Conservation (phyloP, 1,140 invertebrate species). For the Lysiphlebus fabarum region DNA sequence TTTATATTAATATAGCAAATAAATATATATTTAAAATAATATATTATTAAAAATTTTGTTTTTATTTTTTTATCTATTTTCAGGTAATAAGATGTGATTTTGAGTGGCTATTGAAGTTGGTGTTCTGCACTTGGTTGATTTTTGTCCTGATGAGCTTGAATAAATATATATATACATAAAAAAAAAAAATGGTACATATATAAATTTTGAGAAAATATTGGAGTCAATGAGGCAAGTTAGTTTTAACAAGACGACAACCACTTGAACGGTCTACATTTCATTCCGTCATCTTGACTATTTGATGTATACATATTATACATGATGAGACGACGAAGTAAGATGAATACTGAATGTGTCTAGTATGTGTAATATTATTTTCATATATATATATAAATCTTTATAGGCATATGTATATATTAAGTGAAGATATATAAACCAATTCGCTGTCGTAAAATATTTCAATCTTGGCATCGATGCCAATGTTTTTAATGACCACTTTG, state of each 20-base stretch:
- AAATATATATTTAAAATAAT: no score
- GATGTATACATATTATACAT: not conserved
- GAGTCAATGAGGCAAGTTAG: slow-evolving; percentile 43
- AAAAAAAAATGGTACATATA: slow-evolving; percentile 11
- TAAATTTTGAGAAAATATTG: slow-evolving; percentile 26
- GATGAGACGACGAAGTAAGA: no score
- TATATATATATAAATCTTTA: no score
- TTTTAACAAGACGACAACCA: slow-evolving; percentile 44
- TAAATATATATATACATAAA: not conserved
- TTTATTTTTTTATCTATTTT: slow-evolving; percentile 14
- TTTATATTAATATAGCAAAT: no score
- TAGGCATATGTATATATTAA: no score
- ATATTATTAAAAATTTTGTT: not conserved
- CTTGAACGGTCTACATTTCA: slow-evolving; percentile 21
- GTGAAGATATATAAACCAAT: no score
- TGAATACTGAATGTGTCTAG: no score
- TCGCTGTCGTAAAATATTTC: no score
- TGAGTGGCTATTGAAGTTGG: slow-evolving; percentile 28
- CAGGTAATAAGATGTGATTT: slow-evolving; percentile 27
- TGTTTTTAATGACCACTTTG: no score
- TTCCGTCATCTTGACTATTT: slow-evolving; percentile 12
- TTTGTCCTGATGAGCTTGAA: not conserved
- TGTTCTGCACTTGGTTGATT: no score
- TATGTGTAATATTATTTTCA: no score
- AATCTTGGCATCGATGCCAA: no score